Percentiles rank a stretch among this genome's conserved stretches.
Conservation (phyloP, 2,797 vertebrate genomes). For the Cossypha polioptera region DNA sequence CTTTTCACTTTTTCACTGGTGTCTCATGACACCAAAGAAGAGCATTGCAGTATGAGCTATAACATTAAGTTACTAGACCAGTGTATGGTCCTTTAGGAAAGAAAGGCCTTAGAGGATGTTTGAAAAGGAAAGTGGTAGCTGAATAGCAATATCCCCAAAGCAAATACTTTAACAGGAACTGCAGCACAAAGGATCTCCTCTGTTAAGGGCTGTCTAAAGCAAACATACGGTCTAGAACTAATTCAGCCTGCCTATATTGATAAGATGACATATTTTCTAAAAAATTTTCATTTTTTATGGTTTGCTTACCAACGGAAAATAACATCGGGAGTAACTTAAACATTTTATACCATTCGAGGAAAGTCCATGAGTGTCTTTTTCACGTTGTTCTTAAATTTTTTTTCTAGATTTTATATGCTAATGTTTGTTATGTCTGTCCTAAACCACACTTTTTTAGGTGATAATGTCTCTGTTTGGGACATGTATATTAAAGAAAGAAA, state of each 20-base stretch:
- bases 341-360: neutral
- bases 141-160: slow-evolving; percentile 19
- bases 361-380: neutral
- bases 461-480: neutral
- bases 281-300: neutral
- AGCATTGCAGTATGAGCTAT: neutral
- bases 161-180: slow-evolving; percentile 46
- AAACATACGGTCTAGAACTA: slow-evolving; percentile 2
- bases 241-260: neutral
- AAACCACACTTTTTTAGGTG: neutral
- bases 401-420: neutral
- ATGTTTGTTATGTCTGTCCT: neutral
- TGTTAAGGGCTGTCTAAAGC: slow-evolving; percentile 26
- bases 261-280: neutral
- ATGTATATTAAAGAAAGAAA: neutral
- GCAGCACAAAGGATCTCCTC: slow-evolving; percentile 11
- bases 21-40: neutral
- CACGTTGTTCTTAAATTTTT: neutral
- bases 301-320: neutral
- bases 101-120: slow-evolving; percentile 19
- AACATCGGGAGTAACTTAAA: neutral
- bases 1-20: neutral
- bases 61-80: slow-evolving; percentile 48
- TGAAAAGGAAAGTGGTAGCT: slow-evolving; percentile 38
- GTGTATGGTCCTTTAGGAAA: slow-evolving; percentile 34